Conservation (phyloP, 2,797 vertebrate species). For the Borostomias antarcticus region DNA sequence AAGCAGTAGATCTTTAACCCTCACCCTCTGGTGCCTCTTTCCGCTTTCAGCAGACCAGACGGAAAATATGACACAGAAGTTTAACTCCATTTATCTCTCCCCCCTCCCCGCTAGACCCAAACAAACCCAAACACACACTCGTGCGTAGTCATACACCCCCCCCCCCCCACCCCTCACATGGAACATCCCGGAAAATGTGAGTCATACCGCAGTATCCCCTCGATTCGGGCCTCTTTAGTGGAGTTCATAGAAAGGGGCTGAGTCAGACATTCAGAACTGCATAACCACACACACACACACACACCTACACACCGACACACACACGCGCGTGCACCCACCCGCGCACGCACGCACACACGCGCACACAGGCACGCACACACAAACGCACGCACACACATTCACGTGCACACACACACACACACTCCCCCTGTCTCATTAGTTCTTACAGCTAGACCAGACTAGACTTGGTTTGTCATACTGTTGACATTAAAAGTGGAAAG, state of each 20-base stretch:
- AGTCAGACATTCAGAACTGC: constrained; percentile 51
- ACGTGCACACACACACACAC: neutral
- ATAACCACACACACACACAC: no score
- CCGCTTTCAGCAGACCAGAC: constrained; percentile 51
- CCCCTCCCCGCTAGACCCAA: constrained; percentile 6
- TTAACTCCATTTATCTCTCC: constrained; percentile 34
- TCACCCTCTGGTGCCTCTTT: constrained; percentile 39
- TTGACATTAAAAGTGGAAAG: no score
- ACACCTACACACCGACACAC: no score
- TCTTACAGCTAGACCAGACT: neutral
- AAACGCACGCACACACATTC: no score
- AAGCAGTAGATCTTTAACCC: no score
- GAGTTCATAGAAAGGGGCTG: constrained; percentile 38
- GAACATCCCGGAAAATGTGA: constrained; percentile 56
- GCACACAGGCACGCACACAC: no score
- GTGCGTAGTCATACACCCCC: constrained; percentile 40
- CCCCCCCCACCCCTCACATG: constrained; percentile 1
- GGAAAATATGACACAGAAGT: constrained; percentile 62
- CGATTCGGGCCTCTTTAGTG: constrained; percentile 23
- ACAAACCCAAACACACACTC: constrained; percentile 41
- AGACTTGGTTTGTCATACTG: constrained; percentile 5
- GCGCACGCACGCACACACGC: no score
- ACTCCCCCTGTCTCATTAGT: constrained; percentile 2
- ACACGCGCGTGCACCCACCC: no score
- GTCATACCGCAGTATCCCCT: constrained; percentile 28